Base-by-base conservation (phyloP, 2,113 vertebrate genomes). In the Strigops habroptila region DNA sequence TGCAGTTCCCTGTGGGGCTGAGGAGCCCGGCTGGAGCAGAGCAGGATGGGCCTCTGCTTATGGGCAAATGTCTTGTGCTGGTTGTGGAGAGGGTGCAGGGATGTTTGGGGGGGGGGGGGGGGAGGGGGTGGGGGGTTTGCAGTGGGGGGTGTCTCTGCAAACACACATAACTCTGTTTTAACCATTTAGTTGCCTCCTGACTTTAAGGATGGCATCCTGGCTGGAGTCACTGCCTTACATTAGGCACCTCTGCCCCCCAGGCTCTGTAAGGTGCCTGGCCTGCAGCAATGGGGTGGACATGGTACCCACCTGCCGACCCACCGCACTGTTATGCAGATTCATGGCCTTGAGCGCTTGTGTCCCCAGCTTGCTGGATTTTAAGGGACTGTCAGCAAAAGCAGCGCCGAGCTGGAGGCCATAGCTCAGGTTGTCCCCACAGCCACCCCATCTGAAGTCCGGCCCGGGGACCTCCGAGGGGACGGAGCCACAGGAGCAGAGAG, bases 381-480 rank as follows among this genome's bases (percentile, higher is more conserved):
- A 84, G 7, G 97, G 64, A 2, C 98, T 96, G 48, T 98, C 98
- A 14, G 98, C 97, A 83, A 98, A 98, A 25, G 98, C 97, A 0
- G 98, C 91, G 0, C 98, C 98, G 16, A 98, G 97, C 91, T 98
- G 98, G 64, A 98, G 98, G 18, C 98, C 98, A 19, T 98, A 98
- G 78, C 41, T 91, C 14, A 98, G 88, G 90, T 98, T 98, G 94
- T 98, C 98, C 9, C 98, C 98, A 6, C 98, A 98, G 81, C 98
- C 98, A 0, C 98, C 98, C 98, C 98, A 98, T 7, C 97, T 95
- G 96, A 98, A 98, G 39, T 88, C 97, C 0, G 97, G 97, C 9
- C 87, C 87, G 3, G 98, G 95, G 82, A 92, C 95, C 77, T 98
- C 98, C 0, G 97, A 49, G 19, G 98, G 98, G 6, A 84, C 15